Evolutionary conservation across 2,797 vertebrate genomes (phyloP).

Genomic region (Acipenser oxyrinchus): DNA sequence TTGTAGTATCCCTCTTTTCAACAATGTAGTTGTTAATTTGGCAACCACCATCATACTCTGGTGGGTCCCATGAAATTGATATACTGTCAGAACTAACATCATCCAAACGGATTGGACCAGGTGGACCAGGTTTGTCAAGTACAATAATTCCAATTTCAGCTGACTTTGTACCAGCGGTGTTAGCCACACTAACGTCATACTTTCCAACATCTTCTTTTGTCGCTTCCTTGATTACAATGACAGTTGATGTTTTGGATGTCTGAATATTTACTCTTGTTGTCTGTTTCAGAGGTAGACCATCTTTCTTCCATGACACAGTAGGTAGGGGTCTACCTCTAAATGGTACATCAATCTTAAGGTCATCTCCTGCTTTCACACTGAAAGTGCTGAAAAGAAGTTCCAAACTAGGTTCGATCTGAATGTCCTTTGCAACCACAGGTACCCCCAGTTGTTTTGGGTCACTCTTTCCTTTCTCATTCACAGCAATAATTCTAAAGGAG

Average conservation of each 20-base stretch:
- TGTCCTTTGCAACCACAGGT: constrained; percentile 85
- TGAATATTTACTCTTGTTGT: constrained; percentile 81
- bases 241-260: constrained; percentile 71
- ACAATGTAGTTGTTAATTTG: constrained; percentile 94
- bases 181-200: constrained; percentile 85
- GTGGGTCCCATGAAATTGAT: constrained; percentile 85
- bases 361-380: constrained; percentile 81
- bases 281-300: constrained; percentile 80
- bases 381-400: constrained; percentile 82
- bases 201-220: constrained; percentile 83
- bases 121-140: constrained; percentile 87
- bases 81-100: constrained; percentile 85
- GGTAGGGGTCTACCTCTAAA: constrained; percentile 88
- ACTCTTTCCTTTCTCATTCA: constrained; percentile 97
- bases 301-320: constrained; percentile 85
- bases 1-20: constrained; percentile 93
- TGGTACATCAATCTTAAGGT: constrained; percentile 86
- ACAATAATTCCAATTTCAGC: constrained; percentile 77
- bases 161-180: constrained; percentile 71
- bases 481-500: constrained; percentile 82
- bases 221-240: constrained; percentile 81
- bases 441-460: constrained; percentile 90
- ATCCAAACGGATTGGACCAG: constrained; percentile 75
- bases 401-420: constrained; percentile 83
- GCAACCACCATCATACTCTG: constrained; percentile 92